These are phyloP conservation scores for Halictus ligatus DNA, from an alignment of 2,888 invertebrate genomes.

Conservation along the genomic window DNA sequence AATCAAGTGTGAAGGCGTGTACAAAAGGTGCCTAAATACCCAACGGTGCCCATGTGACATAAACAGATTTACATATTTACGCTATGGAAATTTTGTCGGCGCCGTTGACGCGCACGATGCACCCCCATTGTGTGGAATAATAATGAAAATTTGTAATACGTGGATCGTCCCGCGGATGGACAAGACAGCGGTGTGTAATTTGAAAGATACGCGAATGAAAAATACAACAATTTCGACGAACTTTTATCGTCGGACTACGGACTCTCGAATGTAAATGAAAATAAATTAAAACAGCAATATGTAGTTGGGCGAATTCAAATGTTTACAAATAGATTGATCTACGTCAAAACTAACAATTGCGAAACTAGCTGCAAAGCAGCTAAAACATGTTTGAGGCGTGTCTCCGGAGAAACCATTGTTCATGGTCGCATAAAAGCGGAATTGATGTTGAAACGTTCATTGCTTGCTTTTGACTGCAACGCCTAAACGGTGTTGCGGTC, in stretches of 20 bases:
- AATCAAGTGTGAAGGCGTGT: neutral
- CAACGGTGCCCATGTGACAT: neutral
- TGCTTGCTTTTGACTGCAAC: neutral
- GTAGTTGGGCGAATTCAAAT: neutral
- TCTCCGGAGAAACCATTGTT: neutral
- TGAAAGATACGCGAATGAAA: neutral
- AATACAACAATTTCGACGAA: too few relatives aligned
- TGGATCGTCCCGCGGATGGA: neutral
- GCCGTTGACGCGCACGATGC: neutral
- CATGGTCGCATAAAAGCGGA: neutral
- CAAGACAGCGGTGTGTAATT: neutral
- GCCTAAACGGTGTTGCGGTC: neutral
- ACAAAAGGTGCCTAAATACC: neutral
- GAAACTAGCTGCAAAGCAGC: neutral
- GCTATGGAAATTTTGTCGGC: neutral
- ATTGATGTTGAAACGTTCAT: neutral
- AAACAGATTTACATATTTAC: slow-evolving; percentile 8
- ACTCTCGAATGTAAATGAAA: too few relatives aligned
- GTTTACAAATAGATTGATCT: neutral
- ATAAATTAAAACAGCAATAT: too few relatives aligned
- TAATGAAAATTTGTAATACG: slow-evolving; percentile 6
- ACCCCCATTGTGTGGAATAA: neutral
- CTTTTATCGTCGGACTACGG: too few relatives aligned
- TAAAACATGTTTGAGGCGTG: neutral
- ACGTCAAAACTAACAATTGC: neutral